A percentile compares a stretch with the other conserved stretches of the same genome.
Conservation (phyloP, 2,113 vertebrate species). For the Forbesichthys agassizii region DNA sequence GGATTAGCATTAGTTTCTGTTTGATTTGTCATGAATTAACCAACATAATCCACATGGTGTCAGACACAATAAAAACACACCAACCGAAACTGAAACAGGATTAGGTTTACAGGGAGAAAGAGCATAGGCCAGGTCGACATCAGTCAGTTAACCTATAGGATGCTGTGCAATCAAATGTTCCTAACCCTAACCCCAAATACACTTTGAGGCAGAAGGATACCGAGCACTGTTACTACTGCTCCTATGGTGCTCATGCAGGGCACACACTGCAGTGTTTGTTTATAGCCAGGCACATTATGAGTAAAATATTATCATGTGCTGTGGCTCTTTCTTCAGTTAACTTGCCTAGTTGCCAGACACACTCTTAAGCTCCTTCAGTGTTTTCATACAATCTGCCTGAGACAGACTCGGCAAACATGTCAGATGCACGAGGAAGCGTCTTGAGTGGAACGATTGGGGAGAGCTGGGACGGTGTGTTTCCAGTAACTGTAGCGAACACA, state of each 20-base stretch:
- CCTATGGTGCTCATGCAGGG: background rate
- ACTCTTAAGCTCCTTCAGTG: too few species aligned
- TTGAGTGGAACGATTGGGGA: too few species aligned
- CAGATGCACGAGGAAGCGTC: too few species aligned
- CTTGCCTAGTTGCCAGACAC: too few species aligned
- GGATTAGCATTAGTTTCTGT: conserved; percentile 74
- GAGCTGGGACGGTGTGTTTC: too few species aligned
- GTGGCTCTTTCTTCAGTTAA: too few species aligned
- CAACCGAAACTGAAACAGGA: conserved; percentile 62
- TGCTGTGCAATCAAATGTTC: conserved; percentile 44
- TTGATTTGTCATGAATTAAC: conserved; percentile 69
- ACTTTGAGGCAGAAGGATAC: conserved; percentile 29
- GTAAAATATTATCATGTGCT: too few species aligned
- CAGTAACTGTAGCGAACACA: conserved; percentile 31
- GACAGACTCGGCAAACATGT: too few species aligned
- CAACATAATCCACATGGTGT: conserved; percentile 74
- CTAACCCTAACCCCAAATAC: background rate
- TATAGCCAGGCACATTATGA: background rate
- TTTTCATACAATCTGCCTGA: too few species aligned
- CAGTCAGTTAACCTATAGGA: conserved; percentile 47
- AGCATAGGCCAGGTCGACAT: conserved; percentile 36
- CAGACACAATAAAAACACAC: conserved; percentile 71
- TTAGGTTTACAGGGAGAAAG: conserved; percentile 48
- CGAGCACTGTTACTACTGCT: conserved; percentile 7
- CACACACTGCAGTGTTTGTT: background rate